Evolutionary conservation across 2,797 vertebrate species (phyloP), one percentile per base, ranked within the genome.

Genomic region (Halcyon chelicuti): DNA sequence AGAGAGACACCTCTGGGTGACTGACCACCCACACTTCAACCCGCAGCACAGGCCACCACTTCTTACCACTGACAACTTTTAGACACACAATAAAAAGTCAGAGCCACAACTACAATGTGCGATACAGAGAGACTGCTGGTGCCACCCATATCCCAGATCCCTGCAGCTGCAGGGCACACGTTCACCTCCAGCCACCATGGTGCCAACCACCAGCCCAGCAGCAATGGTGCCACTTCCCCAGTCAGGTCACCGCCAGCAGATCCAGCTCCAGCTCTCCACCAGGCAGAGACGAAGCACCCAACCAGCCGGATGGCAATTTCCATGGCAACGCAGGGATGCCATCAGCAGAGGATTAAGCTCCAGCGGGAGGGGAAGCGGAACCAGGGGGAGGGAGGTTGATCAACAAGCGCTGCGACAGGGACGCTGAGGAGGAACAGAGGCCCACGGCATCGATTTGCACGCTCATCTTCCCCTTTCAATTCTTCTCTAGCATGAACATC

Each of bases 401-500:
- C 87, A 87, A 35, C 80, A 71, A 60, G 70, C 61, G 16, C 70
- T 18, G 19, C 14, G 37, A 86, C 78, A 71, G 87, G 77, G 90
- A 91, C 26, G 55, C 91, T 21, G 58, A 7, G 0, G 58, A 78
- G 62, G 72, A 88, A 44, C 2, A 0, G 88, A 74, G 86, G 80
- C 74, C 80, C 88, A 77, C 20, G 0, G 84, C 93, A 68, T 74
- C 25, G 0, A 95, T 95, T 95, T 96, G 66, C 93, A 95, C 31
- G 49, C 86, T 76, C 84, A 83, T 95, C 91, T 72, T 90, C 82
- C 91, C 95, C 66, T 94, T 95, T 95, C 91, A 95, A 10, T 66
- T 85, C 85, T 89, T 54, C 84, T 90, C 92, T 49, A 94, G 86
- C 96, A 95, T 95, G 83, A 93, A 95, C 83, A 76, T 76, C 80